phyloP scores from a whole-genome alignment of 92 coral and sea anemone genomes.

The Epizoanthus illoricatus region DNA sequence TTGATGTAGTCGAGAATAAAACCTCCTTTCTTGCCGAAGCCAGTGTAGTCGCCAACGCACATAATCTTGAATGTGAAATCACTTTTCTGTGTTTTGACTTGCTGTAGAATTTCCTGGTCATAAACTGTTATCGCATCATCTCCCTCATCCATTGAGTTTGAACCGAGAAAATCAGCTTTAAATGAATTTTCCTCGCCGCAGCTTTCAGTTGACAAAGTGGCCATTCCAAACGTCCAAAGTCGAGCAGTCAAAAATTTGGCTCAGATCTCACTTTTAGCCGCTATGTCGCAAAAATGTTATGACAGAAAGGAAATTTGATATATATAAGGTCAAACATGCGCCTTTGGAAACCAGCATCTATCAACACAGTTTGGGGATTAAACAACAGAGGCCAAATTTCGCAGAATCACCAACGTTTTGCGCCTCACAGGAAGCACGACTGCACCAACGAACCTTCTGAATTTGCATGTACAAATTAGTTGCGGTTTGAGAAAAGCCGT shows the following conservation, averaged over 20 bases:
- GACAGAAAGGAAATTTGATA: slow-evolving; percentile 41
- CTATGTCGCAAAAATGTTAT: background rate
- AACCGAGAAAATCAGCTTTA: slow-evolving; percentile 19
- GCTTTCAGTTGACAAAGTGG: slow-evolving; percentile 21
- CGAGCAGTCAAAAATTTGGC: no score
- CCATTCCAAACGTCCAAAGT: slow-evolving; percentile 9
- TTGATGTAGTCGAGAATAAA: slow-evolving; percentile 82
- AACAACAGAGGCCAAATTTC: background rate
- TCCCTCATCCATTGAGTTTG: slow-evolving; percentile 33
- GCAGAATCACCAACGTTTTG: background rate
- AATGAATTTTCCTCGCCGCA: slow-evolving; percentile 30
- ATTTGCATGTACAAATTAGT: slow-evolving; percentile 16
- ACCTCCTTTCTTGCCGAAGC: slow-evolving; percentile 91
- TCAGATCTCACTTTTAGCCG: no score
- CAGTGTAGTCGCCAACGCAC: slow-evolving; percentile 90
- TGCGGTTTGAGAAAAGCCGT: slow-evolving; percentile 24
- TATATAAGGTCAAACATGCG: slow-evolving; percentile 29
- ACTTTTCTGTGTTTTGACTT: slow-evolving; percentile 73
- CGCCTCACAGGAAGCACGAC: background rate
- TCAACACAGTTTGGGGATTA: slow-evolving; percentile 26
- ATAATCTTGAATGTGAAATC: slow-evolving; percentile 85
- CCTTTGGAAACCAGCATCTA: slow-evolving; percentile 14
- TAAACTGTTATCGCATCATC: slow-evolving; percentile 54
- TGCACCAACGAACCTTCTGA: background rate
- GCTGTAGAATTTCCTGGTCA: slow-evolving; percentile 77